phyloP scores from a whole-genome alignment of 1,140 invertebrate species.

The Drosophila parvula region DNA sequence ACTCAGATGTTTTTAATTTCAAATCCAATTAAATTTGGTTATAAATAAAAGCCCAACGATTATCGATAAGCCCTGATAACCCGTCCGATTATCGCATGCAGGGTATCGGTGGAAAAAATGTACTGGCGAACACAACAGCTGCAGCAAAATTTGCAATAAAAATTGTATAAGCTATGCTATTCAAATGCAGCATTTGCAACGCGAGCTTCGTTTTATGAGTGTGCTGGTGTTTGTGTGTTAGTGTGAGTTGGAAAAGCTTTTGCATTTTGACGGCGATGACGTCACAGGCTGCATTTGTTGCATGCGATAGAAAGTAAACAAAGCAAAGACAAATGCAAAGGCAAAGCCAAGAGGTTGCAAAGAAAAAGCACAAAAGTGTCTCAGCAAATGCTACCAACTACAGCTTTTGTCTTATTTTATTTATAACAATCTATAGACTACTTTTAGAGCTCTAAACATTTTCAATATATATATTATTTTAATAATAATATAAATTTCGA shows the following conservation, averaged over 20 bases:
- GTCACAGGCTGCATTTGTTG: slow-evolving; percentile 75
- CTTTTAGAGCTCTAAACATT: neutral
- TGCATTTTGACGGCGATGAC: slow-evolving; percentile 38
- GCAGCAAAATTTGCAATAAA: slow-evolving; percentile 47
- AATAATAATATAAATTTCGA: fast-evolving
- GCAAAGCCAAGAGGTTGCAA: neutral
- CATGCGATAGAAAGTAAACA: slow-evolving; percentile 35
- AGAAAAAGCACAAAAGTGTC: slow-evolving; percentile 1
- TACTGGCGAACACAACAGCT: slow-evolving; percentile 58
- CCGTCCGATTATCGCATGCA: slow-evolving; percentile 16
- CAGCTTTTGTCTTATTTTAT: neutral
- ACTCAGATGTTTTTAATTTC: too few relatives aligned
- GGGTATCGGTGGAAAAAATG: slow-evolving; percentile 14
- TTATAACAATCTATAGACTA: neutral
- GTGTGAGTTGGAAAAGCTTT: slow-evolving; percentile 36
- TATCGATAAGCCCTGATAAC: neutral
- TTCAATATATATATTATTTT: neutral
- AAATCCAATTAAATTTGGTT: too few relatives aligned
- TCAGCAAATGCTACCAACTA: neutral
- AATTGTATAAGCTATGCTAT: slow-evolving; percentile 56
- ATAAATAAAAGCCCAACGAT: too few relatives aligned
- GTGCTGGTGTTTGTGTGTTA: neutral
- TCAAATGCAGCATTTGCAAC: slow-evolving; percentile 48
- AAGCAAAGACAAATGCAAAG: neutral
- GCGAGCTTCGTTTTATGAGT: slow-evolving; percentile 3